Base-by-base conservation (phyloP, 2,797 vertebrate genomes). In the Margarornis squamiger region DNA sequence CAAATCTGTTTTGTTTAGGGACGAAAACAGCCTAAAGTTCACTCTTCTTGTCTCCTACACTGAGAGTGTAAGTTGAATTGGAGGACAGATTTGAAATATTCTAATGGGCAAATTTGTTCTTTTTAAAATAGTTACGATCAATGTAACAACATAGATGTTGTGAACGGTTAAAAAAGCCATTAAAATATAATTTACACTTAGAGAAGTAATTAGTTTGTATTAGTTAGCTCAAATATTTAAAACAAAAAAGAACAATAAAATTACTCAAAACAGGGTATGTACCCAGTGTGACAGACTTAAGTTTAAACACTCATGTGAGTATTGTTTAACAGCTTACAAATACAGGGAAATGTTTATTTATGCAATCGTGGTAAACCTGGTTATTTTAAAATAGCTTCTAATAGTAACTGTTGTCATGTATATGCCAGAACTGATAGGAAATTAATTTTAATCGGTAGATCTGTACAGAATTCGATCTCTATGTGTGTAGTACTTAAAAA, bases 401-500 rank as follows among this genome's bases (percentile, higher is more conserved):
- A 58, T 79, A 67, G 52, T 76, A 86, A 79, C 58, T 95, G 63
- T 87, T 93, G 45, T 75, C 38, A 65, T 90, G n/a, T 76, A 3
- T 90, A 20, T 92, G 59, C 86, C 67, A 66, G 58, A 93, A 65
- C 10, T 49, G 49, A 57, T 46, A 59, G 32, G 38, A 84, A 76
- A 90, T 82, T 52, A 90, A 71, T 87, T 88, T 32, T 41, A 14
- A 32, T 67, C 2, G 0, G 62, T 70, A 29, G 54, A 57, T 82
- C 79, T 89, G 30, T 54, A 22, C 18, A n/a, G 41, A 58, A 89
- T 85, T 92, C 90, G 63, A 88, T 94, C 78, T 86, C 73, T 36
- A 24, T 78, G 63, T 74, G 70, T 72, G 32, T 82, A 59, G 86
- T 91, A 66, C 86, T 75, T 92, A 83, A 91, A 97, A 97, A 95